phyloP scores from a whole-genome alignment of 2,113 vertebrate species.

The Madoqua kirkii region DNA sequence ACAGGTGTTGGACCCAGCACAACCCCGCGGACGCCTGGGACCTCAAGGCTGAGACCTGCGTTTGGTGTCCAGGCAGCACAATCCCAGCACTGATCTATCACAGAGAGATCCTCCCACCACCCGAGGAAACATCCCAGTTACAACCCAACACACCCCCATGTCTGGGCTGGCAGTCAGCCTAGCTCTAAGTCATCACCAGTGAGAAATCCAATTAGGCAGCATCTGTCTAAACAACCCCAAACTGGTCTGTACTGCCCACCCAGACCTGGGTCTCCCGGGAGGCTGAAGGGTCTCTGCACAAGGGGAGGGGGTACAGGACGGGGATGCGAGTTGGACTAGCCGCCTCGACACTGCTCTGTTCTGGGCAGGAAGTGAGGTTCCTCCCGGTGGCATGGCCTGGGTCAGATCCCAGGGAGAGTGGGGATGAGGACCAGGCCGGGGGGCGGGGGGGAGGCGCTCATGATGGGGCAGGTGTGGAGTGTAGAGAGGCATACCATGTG shows the following conservation, averaged over 20 bases:
- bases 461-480: neutral
- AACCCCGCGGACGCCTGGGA: fast-evolving
- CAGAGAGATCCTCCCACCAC: neutral
- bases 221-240: neutral
- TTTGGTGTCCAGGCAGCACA: neutral
- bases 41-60: fast-evolving
- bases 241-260: neutral
- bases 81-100: neutral
- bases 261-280: neutral
- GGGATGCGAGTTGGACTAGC: neutral
- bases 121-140: neutral
- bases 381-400: neutral
- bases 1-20: fast-evolving
- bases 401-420: neutral
- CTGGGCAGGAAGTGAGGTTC: neutral
- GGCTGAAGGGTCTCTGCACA: neutral
- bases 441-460: neutral
- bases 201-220: neutral
- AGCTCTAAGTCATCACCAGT: neutral
- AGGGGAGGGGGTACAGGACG: neutral
- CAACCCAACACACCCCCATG: neutral
- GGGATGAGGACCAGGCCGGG: neutral
- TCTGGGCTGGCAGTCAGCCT: neutral
- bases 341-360: neutral
- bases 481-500: neutral